Evolutionary conservation across 2,113 vertebrate genomes (phyloP).

Genomic region (Aspiorhynchus laticeps): DNA sequence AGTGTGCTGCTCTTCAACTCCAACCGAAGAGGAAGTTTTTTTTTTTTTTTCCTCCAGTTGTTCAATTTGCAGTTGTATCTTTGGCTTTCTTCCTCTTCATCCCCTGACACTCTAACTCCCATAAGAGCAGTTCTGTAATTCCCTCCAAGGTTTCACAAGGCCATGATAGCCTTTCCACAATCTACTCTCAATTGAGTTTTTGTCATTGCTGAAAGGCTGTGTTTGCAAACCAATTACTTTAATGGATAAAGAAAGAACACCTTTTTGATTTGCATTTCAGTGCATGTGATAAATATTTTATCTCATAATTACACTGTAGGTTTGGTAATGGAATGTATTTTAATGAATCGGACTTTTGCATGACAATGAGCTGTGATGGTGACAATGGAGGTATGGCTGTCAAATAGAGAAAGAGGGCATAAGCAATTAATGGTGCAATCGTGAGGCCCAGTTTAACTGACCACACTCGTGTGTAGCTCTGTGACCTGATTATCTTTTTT

Average conservation of each 20-base stretch:
- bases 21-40: not conserved
- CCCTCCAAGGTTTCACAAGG: constrained; percentile 45
- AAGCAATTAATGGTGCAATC: not conserved
- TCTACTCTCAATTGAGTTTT: constrained; percentile 46
- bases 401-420: constrained; percentile 33
- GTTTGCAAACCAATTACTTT: constrained; percentile 62
- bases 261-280: constrained; percentile 62
- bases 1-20: constrained; percentile 11
- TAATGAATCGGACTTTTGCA: constrained; percentile 58
- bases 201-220: constrained; percentile 53
- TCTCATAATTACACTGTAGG: constrained; percentile 64
- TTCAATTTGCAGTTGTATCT: constrained; percentile 47
- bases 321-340: constrained; percentile 60
- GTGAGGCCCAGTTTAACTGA: constrained; percentile 33
- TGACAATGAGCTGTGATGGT: constrained; percentile 58
- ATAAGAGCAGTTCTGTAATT: constrained; percentile 35
- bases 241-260: constrained; percentile 36
- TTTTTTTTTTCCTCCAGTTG: not conserved
- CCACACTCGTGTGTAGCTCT: not conserved
- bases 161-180: constrained; percentile 37
- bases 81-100: not conserved
- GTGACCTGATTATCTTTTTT: not conserved
- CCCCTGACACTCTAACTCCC: not conserved
- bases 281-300: constrained; percentile 62
- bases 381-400: constrained; percentile 30